Percentiles rank a stretch among this genome's conserved stretches.
phyloP scores from a whole-genome alignment of 53 echinoderm and acorn worm species.

The Astropecten irregularis region DNA sequence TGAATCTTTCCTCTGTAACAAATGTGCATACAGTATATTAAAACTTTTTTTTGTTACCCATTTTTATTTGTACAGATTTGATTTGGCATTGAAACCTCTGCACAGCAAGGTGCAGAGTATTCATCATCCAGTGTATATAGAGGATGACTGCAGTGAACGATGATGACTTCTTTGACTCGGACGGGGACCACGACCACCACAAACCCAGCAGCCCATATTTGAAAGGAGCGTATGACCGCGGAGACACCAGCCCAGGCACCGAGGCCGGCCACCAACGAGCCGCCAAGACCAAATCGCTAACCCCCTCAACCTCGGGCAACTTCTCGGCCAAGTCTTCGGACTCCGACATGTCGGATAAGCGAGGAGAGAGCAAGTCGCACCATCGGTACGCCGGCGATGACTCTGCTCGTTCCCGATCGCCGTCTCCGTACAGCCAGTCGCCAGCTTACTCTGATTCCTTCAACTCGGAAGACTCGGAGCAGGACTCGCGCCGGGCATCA shows the following conservation, averaged over 20 bases:
- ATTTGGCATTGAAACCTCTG: not conserved
- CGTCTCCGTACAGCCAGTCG: slow-evolving; percentile 41
- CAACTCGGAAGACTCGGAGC: slow-evolving; percentile 89
- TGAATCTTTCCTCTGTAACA: too few species aligned
- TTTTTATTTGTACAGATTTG: not conserved
- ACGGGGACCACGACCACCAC: slow-evolving; percentile 51
- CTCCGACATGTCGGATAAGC: slow-evolving; percentile 58
- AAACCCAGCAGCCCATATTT: slow-evolving; percentile 15
- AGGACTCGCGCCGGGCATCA: slow-evolving; percentile 79
- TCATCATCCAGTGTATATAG: too few species aligned
- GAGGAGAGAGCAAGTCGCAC: slow-evolving; percentile 13
- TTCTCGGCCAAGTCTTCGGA: slow-evolving; percentile 71
- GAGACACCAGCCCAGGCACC: slow-evolving; percentile 5
- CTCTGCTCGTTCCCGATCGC: slow-evolving; percentile 57
- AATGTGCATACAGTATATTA: not conserved
- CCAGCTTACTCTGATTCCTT: slow-evolving; percentile 89
- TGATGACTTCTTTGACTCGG: slow-evolving; percentile 75
- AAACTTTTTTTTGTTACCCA: not conserved
- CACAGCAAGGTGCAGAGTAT: too few species aligned
- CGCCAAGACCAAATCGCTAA: slow-evolving; percentile 27
- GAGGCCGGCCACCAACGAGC: not conserved
- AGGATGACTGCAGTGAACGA: slow-evolving; percentile 61
- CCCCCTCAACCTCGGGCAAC: slow-evolving; percentile 70
- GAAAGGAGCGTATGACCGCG: slow-evolving; percentile 73
- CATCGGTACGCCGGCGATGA: slow-evolving; percentile 3